Base-by-base conservation (phyloP, 2,113 vertebrate genomes). In the Pseudorhombus dupliciocellatus region DNA sequence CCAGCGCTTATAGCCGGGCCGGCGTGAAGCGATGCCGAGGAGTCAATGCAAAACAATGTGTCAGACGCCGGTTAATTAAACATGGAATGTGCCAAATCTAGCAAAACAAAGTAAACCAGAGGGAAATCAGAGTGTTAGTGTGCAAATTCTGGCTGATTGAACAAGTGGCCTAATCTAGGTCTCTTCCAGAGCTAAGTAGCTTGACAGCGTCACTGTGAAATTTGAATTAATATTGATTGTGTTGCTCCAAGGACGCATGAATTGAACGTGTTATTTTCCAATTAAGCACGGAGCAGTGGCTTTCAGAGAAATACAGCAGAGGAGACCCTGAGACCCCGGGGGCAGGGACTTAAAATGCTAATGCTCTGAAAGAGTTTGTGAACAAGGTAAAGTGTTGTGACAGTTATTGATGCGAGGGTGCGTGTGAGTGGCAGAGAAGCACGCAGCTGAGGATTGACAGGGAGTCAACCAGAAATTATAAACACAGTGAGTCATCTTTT, bases 151-250 rank as follows among this genome's bases (percentile, higher is more conserved):
- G 62, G 16, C 67, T 87, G 89, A 88, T 81, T 81, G 76, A 86
- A 86, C 85, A 87, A 91, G 84, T 70, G 77, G 76, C 77, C 72
- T 63, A 85, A 91, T 88, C 74, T 75, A 64, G 63, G 75, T 71
- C 75, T 82, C 73, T 77, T 84, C 73, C 76, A 70, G 53, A 56
- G 53, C 69, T 75, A 81, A 87, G 82, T 79, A 80, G 85, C 79
- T 72, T 64, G 73, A 85, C 66, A 5, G 58, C 53, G 11, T 83
- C 70, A 65, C 87, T 78, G 84, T 92, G 85, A 91, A 92, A 90
- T 90, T 76, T 76, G 81, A 91, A 91, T 90, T 87, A 87, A 87
- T 90, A 87, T 90, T 87, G 90, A 91, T 92, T 84, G 86, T 87
- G 81, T 88, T 80, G 76, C 89, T 81, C 70, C 26, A 64, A 88